Evolutionary conservation across 2,797 vertebrate genomes (phyloP).

Genomic region (Todus mexicanus): DNA sequence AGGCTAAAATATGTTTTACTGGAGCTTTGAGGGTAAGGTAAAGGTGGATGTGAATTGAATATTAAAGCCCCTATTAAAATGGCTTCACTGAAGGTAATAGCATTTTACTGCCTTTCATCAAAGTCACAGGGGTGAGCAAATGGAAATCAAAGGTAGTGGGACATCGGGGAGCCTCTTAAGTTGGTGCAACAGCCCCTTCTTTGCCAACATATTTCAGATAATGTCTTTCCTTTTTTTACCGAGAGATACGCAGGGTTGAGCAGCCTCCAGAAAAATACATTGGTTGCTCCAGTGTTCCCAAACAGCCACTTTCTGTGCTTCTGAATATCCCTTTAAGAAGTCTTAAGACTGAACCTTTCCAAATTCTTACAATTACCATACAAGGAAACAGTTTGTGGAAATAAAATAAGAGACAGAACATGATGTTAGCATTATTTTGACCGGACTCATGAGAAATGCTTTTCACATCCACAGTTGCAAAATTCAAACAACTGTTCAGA

Average conservation of each 20-base stretch:
- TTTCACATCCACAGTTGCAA: background rate
- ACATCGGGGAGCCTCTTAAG: background rate
- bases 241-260: background rate
- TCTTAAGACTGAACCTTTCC: background rate
- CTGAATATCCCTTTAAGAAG: background rate
- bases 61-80: background rate
- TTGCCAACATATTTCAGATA: background rate
- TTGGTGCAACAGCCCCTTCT: background rate
- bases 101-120: background rate
- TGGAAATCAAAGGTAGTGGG: background rate
- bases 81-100: background rate
- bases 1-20: background rate
- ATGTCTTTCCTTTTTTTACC: background rate
- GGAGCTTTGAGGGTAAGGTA: background rate
- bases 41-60: background rate
- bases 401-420: background rate
- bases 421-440: background rate
- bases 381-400: background rate
- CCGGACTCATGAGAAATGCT: background rate
- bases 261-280: background rate
- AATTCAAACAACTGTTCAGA: background rate
- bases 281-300: background rate
- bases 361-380: background rate
- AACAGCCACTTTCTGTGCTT: background rate
- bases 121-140: background rate